A percentile compares a stretch with the other conserved stretches of the same genome.
Evolutionary conservation across 2,888 invertebrate species (phyloP).

Genomic region (Scaptomyza polygonia): DNA sequence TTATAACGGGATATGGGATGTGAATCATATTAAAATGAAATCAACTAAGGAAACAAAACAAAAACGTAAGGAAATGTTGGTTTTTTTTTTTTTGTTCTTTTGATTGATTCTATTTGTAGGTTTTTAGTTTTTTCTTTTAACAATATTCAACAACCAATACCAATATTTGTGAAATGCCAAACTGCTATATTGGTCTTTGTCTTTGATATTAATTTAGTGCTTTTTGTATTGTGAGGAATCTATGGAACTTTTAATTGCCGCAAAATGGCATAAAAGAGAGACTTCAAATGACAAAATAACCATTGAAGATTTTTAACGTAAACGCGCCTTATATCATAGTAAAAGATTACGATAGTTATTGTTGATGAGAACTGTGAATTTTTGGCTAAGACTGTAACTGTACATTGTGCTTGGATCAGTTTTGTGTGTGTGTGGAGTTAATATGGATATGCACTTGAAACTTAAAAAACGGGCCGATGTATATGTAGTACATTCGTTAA

Average conservation of each 20-base stretch:
- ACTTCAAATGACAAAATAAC: neutral
- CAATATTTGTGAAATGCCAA: slow-evolving; percentile 56
- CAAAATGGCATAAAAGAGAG: slow-evolving; percentile 6
- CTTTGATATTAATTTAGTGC: slow-evolving; percentile 83
- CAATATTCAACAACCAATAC: slow-evolving; percentile 80
- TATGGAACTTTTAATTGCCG: slow-evolving; percentile 63
- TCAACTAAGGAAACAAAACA: slow-evolving; percentile 34
- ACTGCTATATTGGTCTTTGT: slow-evolving; percentile 69
- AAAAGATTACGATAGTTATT: slow-evolving; percentile 38
- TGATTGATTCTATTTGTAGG: neutral
- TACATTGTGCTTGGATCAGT: slow-evolving; percentile 33
- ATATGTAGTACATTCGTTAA: neutral
- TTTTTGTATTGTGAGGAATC: slow-evolving; percentile 85
- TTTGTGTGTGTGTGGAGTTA: slow-evolving; percentile 22
- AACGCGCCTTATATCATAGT: slow-evolving; percentile 55
- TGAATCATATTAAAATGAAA: slow-evolving; percentile 40
- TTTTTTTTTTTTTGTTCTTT: slow-evolving; percentile 36
- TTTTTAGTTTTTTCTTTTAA: slow-evolving; percentile 25
- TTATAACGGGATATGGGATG: slow-evolving; percentile 32
- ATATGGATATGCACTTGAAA: slow-evolving; percentile 60
- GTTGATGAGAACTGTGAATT: slow-evolving; percentile 22
- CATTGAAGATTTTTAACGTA: neutral
- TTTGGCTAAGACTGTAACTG: slow-evolving; percentile 36
- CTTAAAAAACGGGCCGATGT: slow-evolving; percentile 22
- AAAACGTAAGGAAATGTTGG: slow-evolving; percentile 63